Evolutionary conservation across 2,797 vertebrate genomes (phyloP).

Genomic region (Takifugu ocellatus): DNA sequence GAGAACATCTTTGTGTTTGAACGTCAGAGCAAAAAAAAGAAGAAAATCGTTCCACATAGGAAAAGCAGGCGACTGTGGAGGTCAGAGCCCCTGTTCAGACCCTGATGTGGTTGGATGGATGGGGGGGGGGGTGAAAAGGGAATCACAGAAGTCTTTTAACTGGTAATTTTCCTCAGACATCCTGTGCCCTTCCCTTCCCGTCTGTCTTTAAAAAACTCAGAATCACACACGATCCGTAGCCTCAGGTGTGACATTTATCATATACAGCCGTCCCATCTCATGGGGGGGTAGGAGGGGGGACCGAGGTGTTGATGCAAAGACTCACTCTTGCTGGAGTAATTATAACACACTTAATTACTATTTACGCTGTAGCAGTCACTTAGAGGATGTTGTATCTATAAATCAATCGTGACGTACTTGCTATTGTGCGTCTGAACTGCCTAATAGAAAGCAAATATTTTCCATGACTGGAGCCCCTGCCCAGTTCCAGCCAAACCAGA

Average conservation of each 20-base stretch:
- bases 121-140: constrained; percentile 46
- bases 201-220: constrained; percentile 17
- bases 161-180: constrained; percentile 63
- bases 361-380: constrained; percentile 19
- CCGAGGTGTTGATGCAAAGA: constrained; percentile 6
- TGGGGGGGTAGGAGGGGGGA: neutral
- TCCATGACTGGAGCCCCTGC: constrained; percentile 64
- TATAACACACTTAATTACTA: constrained; percentile 23
- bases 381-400: constrained; percentile 29
- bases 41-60: constrained; percentile 34
- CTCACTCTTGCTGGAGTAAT: constrained; percentile 48
- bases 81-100: constrained; percentile 49
- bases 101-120: constrained; percentile 35
- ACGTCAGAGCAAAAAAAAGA: constrained; percentile 1
- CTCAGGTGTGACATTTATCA: constrained; percentile 38
- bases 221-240: constrained; percentile 29
- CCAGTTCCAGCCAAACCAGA: constrained; percentile 44
- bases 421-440: constrained; percentile 25
- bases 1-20: constrained; percentile 21
- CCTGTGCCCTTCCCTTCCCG: constrained; percentile 26
- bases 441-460: constrained; percentile 65
- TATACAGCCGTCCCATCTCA: neutral
- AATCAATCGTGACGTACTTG: neutral
- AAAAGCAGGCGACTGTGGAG: constrained; percentile 36
- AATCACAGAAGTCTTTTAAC: constrained; percentile 61